Base-by-base conservation (phyloP, 2,888 invertebrate species). In the Noctua janthe region DNA sequence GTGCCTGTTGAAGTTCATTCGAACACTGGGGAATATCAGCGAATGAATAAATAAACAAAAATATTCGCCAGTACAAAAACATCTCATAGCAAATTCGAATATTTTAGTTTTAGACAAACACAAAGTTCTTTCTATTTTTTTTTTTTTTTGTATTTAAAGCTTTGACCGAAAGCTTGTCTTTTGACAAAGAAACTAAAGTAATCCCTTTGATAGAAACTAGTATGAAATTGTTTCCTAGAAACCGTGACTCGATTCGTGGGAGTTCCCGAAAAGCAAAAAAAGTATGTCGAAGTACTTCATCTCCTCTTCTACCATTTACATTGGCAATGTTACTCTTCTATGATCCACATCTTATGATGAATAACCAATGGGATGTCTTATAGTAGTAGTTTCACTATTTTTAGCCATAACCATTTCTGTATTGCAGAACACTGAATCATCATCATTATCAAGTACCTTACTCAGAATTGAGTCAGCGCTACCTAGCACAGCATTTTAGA, bases 341-440 rank as follows among this genome's bases (percentile, higher is more conserved):
- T n/a, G n/a, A 51, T 35, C 15, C 39, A 66, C 1, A 54, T 66
- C 47, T 47, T n/a, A 17, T 35, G 49, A 62, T 66, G 15, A 81
- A 66, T 81, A 47, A 23, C 7, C 64, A 59, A 39, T 76, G 13
- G 10, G 39, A 72, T 62, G 20, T 51, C 10, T 35, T 39, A 8
- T 6, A 29, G 3, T 29, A 47, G 39, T 10, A 54, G 35, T 43
- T 47, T 62, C 20, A 35, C 72, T 64, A 71, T 67, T 49, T 67
- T 43, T 71, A 77, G 54, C 15, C 1, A 51, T 29, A 54, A 29
- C 39, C 6, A 62, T 39, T 78, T 72, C 54, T 35, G 69, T 75
- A 66, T 73, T 75, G 23, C n/a, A 54, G 54, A 62, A 54, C 10
- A 29, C 35, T 84, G 84, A 87, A 70, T 84, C 83, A 83, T 72